Conservation (phyloP, 2,113 vertebrate genomes). For the Muntiacus muntjak region DNA sequence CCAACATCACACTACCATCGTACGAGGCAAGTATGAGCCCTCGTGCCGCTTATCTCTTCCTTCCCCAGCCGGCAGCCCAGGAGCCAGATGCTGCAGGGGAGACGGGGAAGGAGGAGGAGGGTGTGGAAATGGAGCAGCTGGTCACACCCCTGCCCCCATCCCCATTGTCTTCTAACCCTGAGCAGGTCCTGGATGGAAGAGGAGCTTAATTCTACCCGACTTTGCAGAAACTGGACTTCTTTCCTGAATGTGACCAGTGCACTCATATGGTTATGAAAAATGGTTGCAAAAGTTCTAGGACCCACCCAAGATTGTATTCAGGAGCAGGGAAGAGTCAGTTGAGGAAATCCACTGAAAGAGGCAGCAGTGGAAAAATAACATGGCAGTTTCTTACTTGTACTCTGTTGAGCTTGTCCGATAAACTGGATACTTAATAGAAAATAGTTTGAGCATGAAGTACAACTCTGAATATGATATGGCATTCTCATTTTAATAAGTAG, state of each 20-base stretch:
- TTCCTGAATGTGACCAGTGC: neutral
- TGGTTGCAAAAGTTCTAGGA: neutral
- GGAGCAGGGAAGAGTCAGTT: neutral
- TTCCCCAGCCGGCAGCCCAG: neutral
- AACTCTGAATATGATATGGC: neutral
- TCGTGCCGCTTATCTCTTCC: fast-evolving
- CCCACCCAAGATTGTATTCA: neutral
- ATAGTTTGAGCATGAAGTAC: neutral
- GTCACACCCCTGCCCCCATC: fast-evolving
- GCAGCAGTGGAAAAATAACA: neutral
- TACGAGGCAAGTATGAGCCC: neutral
- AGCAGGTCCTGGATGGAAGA: neutral
- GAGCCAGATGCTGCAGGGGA: neutral
- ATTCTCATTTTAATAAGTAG: neutral
- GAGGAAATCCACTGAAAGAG: neutral
- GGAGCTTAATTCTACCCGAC: neutral
- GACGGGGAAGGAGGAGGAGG: neutral
- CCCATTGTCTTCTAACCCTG: neutral
- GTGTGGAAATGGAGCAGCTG: neutral
- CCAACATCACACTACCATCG: too few relatives aligned
- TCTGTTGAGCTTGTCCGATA: neutral
- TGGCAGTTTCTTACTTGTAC: neutral
- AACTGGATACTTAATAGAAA: neutral
- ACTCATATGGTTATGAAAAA: neutral
- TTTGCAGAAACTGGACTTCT: neutral